Percentiles rank a stretch among this genome's conserved stretches.
Conservation (phyloP, 2,113 vertebrate genomes). For the Thamnophis sirtalis region DNA sequence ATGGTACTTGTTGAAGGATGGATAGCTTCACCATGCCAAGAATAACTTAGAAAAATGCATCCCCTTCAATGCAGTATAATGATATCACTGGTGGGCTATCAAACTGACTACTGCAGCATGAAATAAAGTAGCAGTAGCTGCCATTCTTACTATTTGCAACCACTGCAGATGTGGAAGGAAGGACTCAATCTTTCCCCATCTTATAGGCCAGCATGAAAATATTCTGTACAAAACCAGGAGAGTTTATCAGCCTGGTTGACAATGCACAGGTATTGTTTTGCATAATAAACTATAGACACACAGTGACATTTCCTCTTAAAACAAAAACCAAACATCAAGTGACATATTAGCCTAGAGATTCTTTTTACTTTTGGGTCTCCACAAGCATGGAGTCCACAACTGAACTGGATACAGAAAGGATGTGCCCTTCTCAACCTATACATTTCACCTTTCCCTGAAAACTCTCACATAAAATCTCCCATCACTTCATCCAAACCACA, state of each 20-base stretch:
- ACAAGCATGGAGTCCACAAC: not conserved
- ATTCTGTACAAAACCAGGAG: not conserved
- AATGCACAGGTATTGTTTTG: not conserved
- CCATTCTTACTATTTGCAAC: not conserved
- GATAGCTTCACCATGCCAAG: not conserved
- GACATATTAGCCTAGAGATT: not conserved
- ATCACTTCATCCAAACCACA: not conserved
- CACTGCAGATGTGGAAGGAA: not conserved
- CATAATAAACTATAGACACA: not conserved
- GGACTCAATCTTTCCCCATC: not conserved
- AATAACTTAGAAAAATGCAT: not conserved
- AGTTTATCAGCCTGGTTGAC: not conserved
- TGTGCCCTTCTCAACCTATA: slow-evolving; percentile 4
- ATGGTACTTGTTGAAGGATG: not conserved
- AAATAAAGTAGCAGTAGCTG: not conserved
- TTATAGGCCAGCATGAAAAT: not conserved
- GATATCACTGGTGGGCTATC: not conserved
- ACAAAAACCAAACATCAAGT: not conserved
- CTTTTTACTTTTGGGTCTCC: not conserved
- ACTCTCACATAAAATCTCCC: not conserved
- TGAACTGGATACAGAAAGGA: not conserved
- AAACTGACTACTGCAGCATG: not conserved
- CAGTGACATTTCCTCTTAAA: not conserved
- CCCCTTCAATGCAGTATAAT: not conserved
- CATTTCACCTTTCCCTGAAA: slow-evolving; percentile 10